Base-by-base conservation (phyloP, 1,140 invertebrate species). In the Scaptomyza montana region DNA sequence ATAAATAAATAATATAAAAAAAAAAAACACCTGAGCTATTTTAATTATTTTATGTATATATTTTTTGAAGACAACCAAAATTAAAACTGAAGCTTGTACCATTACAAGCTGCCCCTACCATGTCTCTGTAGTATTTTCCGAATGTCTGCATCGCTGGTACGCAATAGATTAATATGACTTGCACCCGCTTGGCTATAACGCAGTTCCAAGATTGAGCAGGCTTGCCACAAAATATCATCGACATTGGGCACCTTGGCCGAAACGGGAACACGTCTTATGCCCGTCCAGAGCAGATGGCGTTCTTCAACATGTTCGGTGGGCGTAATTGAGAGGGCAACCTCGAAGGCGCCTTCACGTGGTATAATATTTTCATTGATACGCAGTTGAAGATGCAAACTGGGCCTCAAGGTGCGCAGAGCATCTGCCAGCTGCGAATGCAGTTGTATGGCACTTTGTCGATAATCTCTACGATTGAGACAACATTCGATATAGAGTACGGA, bases 401-500 rank as follows among this genome's bases (percentile, higher is more conserved):
- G 62, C 12, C 79, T 43, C 8, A 81, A n/a, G 12, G 50, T 30
- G 12, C 25, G 59, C 71, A 90, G 9, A 0, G 74, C 84, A 0
- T 79, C 69, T 5, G 71, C 53, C 33, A 90, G 49, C 2, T 74
- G 45, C 10, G 51, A 41, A 36, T 90, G 80, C 25, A 90, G 54
- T 6, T 70, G 54, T 12, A 53, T 9, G 2, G 89, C 89, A 0
- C 50, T 64, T 9, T 60, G 45, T 2, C 67, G 55, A 25, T 82
- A 89, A 3, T 51, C 54, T 1, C 50, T 25, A 5, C 64, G 69
- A 7, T 67, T 36, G 8, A 67, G 69, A 50, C 89, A 90, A 56
- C 70, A 79, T 21, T 90, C 89, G 2, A 90, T 86, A 21, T 90
- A 90, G 0, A 90, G 77, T 13, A 90, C 89, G 4, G 89, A 89